Evolutionary conservation across 2,113 vertebrate species (phyloP), one percentile per base, ranked within the genome.

Genomic region (Pogona vitticeps): DNA sequence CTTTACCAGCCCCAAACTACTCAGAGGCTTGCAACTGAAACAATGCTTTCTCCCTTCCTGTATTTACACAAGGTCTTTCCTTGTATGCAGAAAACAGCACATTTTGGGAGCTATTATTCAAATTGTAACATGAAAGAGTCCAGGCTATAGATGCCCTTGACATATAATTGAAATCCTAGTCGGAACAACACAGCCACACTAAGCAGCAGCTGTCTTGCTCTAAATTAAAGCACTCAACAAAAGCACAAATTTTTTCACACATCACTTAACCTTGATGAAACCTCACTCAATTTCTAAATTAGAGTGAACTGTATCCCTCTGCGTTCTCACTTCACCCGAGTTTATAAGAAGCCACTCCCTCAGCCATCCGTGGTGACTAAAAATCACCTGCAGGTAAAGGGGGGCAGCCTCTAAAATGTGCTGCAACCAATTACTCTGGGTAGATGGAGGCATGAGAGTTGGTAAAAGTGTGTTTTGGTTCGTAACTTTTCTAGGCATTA

Each of bases 131-230:
- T 85, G 40, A 56, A 85, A 58, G 33, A 78, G 75, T 78, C n/a
- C 63, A 85, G 38, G 2, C 83, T 85, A 13, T 85, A 38, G 40
- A 68, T 85, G 83, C 63, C 42, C 63, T 70, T 85, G 75, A 85
- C 76, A 78, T 70, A 77, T 36, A 85, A 67, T 13, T 68, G 75
- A 68, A 85, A 56, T 78, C 65, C 65, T 82, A 82, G 80, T 26
- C 80, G 31, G 70, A 82, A 70, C 80, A 82, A 70, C 17, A 82
- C 40, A 46, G 65, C 20, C 17, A 68, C 65, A 52, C 63, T 21
- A 52, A 82, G 42, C 65, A 71, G 42, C 42, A 82, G 65, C 40
- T 52, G 80, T 15, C 65, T 42, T 70, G 18, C 10, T 82, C 23
- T 56, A 70, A 82, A n/a, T 56, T 8, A 82, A 56, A 56, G 42